A percentile compares a stretch with the other conserved stretches of the same genome.
Conservation (phyloP, 2,888 invertebrate genomes). For the Lasioglossum malachurum region DNA sequence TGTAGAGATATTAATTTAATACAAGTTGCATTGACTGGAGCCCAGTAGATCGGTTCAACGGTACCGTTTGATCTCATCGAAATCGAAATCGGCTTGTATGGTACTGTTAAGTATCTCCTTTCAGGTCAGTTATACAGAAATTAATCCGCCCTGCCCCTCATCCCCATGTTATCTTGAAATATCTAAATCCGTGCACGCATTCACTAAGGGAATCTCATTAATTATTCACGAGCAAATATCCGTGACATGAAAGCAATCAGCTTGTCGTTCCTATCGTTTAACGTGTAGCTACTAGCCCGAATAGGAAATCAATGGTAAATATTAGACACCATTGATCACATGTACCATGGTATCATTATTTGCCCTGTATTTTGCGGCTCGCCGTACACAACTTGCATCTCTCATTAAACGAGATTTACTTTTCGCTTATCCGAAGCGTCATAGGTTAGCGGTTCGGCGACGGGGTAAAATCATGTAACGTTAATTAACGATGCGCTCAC, state of each 20-base stretch:
- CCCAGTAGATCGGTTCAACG: not conserved
- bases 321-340: slow-evolving; percentile 60
- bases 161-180: slow-evolving; percentile 57
- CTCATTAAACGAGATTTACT: slow-evolving; percentile 41
- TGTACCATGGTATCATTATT: slow-evolving; percentile 55
- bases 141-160: slow-evolving; percentile 6
- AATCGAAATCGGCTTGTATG: slow-evolving; percentile 7
- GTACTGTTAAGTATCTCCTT: slow-evolving; percentile 27
- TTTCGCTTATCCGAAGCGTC: slow-evolving; percentile 1
- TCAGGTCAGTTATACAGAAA: not conserved
- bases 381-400: slow-evolving; percentile 27
- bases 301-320: slow-evolving; percentile 66
- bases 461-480: not conserved
- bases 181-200: slow-evolving; percentile 64
- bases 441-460: not conserved
- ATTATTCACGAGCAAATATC: slow-evolving; percentile 77
- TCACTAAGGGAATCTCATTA: slow-evolving; percentile 71
- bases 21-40: not conserved
- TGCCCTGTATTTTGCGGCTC: slow-evolving; percentile 34
- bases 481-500: not conserved
- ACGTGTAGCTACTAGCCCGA: slow-evolving; percentile 50
- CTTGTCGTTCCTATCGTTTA: slow-evolving; percentile 69
- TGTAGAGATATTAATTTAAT: not conserved
- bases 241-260: slow-evolving; percentile 69
- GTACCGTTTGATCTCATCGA: not conserved